Evolutionary conservation across 2,797 vertebrate species (phyloP), one percentile per base, ranked within the genome.

Genomic region (Aldrovandia affinis): DNA sequence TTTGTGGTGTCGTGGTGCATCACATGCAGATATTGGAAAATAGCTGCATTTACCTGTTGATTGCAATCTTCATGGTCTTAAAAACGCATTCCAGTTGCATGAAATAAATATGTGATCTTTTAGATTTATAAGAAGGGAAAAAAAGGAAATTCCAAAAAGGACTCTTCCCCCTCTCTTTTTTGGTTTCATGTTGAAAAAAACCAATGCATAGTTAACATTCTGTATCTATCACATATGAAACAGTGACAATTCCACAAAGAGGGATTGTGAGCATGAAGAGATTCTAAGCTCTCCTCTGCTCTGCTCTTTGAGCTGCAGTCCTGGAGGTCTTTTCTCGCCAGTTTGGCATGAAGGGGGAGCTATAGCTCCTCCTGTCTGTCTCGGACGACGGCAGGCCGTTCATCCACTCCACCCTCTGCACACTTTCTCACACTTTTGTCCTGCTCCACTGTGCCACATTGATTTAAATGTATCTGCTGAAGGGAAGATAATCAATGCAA

Each of bases 401-500:
- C 70, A 80, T 55, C 89, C 90, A 89, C 82, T 68, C 89, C 90
- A 82, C 77, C 91, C 93, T 93, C 93, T 86, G 83, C 88, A 90
- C 90, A 95, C 94, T 94, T 94, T 94, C 87, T 96, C 93, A 95
- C 93, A 93, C 92, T 92, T 91, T 88, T 88, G 92, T 93, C 93
- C 94, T 87, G 93, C 93, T 93, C 94, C 93, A 93, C 95, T 89
- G 93, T 96, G 96, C 96, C 96, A 96, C 95, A 96, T 96, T 94
- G 93, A 96, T 97, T 96, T 96, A 97, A 96, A 97, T 96, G 94
- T 96, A 96, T 96, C 96, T 96, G 95, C 95, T 96, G 94, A 96
- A 96, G 96, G 96, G 96, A 95, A 96, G 96, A 96, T 97, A 98
- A 98, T 98, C 97, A 96, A 97, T 97, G 97, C 96, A 98, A 98